A percentile compares a stretch with the other conserved stretches of the same genome.
Conservation (phyloP, 2,113 vertebrate genomes). For the Neotoma lepida region DNA sequence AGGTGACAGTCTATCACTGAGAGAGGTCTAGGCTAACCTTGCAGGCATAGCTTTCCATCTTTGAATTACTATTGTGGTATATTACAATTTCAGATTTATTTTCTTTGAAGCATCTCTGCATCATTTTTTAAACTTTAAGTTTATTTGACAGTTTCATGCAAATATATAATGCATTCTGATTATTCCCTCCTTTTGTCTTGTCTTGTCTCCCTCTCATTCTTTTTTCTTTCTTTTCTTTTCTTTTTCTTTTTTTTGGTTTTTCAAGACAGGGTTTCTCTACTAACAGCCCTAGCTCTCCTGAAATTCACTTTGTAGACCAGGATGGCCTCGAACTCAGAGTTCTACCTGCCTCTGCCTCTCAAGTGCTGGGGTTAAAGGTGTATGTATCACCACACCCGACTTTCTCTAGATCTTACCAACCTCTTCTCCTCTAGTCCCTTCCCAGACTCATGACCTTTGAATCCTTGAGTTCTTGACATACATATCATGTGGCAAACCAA, state of each 20-base stretch:
- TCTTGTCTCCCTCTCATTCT: not conserved
- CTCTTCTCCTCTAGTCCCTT: not conserved
- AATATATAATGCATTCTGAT: not conserved
- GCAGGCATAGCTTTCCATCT: not conserved
- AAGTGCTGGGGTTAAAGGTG: not conserved
- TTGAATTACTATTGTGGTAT: conserved; percentile 24
- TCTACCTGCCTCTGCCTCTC: not conserved
- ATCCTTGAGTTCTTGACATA: not conserved
- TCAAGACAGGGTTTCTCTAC: not conserved
- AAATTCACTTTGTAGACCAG: not conserved
- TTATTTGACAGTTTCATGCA: not conserved
- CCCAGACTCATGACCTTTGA: not conserved
- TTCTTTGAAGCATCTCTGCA: not conserved
- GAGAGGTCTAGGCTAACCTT: not conserved
- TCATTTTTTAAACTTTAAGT: not conserved
- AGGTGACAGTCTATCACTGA: not conserved
- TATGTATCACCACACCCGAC: not conserved
- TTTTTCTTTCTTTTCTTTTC: not conserved
- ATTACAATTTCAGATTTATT: not conserved
- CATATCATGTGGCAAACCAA: not conserved
- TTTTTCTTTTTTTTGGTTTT: not conserved
- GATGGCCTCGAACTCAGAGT: not conserved
- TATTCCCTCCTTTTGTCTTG: too few species aligned
- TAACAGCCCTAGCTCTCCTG: not conserved
- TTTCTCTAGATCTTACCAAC: not conserved